phyloP scores from a whole-genome alignment of 2,888 invertebrate species.

The Willowsia nigromaculata region DNA sequence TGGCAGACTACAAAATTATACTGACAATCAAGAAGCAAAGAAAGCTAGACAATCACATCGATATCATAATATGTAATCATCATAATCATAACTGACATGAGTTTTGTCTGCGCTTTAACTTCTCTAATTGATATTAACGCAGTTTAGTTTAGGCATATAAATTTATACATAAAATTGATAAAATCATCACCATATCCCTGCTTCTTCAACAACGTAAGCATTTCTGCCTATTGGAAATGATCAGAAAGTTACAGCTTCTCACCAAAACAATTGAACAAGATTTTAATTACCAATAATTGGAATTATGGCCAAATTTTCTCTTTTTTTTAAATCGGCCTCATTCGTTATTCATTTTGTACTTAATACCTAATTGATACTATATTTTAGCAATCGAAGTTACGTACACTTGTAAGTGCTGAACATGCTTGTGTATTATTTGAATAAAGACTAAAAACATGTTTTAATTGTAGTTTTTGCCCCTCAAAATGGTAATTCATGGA shows the following conservation, averaged over 20 bases:
- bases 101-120: too few species aligned
- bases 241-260: constrained; percentile 53
- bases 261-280: not conserved
- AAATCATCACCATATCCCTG: too few species aligned
- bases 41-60: too few species aligned
- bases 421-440: not conserved
- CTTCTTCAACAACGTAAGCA: not conserved
- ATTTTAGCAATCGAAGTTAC: not conserved
- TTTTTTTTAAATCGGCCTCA: constrained; percentile 46
- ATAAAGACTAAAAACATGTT: not conserved
- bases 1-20: too few species aligned
- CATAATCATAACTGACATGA: too few species aligned
- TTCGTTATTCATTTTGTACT: not conserved
- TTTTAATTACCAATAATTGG: constrained; percentile 61
- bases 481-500: constrained; percentile 43
- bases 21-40: too few species aligned
- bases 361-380: not conserved
- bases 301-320: constrained; percentile 57
- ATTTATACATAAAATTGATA: too few species aligned
- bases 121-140: too few species aligned
- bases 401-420: not conserved
- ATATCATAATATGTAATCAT: too few species aligned
- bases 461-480: constrained; percentile 14
- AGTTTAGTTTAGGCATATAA: too few species aligned
- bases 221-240: constrained; percentile 34